Conservation (phyloP, 1,140 invertebrate species). For the Brevipalpus yothersi region DNA sequence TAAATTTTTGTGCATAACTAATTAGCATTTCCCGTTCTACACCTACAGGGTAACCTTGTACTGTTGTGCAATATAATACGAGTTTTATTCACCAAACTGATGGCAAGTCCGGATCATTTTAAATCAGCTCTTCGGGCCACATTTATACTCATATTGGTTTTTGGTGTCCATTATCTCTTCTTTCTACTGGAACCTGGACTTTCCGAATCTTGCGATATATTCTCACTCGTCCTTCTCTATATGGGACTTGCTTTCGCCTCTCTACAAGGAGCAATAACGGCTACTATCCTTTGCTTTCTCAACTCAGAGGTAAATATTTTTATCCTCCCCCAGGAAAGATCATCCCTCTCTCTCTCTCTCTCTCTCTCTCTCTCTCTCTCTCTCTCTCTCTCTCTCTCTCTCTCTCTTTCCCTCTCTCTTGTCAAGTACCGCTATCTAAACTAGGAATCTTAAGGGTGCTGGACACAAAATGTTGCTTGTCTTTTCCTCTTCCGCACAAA, state of each 20-base stretch:
- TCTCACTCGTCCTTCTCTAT: slow-evolving; percentile 20
- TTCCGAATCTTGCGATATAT: slow-evolving; percentile 20
- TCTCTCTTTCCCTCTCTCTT: too few species aligned
- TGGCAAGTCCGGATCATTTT: slow-evolving; percentile 9
- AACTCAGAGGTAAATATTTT: slow-evolving; percentile 24
- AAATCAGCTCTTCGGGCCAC: slow-evolving; percentile 31
- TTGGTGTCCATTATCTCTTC: slow-evolving; percentile 30
- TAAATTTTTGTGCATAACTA: not conserved
- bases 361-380: too few species aligned
- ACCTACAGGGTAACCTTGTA: slow-evolving; percentile 8
- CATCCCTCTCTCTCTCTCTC: too few species aligned
- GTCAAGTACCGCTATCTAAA: too few species aligned
- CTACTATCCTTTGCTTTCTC: slow-evolving; percentile 28
- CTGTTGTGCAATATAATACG: slow-evolving; percentile 10
- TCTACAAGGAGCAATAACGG: slow-evolving; percentile 15
- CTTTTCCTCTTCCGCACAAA: too few species aligned
- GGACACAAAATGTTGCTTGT: too few species aligned
- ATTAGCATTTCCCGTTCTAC: not conserved
- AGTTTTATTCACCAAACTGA: slow-evolving; percentile 10
- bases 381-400: too few species aligned
- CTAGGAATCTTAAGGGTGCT: too few species aligned
- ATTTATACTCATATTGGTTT: slow-evolving; percentile 29
- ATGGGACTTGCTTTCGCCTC: slow-evolving; percentile 21
- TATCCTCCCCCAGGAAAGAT: too few species aligned
- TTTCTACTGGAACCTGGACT: slow-evolving; percentile 20